Evolutionary conservation across 2,113 vertebrate genomes (phyloP).

Genomic region (Tenrec ecaudatus): DNA sequence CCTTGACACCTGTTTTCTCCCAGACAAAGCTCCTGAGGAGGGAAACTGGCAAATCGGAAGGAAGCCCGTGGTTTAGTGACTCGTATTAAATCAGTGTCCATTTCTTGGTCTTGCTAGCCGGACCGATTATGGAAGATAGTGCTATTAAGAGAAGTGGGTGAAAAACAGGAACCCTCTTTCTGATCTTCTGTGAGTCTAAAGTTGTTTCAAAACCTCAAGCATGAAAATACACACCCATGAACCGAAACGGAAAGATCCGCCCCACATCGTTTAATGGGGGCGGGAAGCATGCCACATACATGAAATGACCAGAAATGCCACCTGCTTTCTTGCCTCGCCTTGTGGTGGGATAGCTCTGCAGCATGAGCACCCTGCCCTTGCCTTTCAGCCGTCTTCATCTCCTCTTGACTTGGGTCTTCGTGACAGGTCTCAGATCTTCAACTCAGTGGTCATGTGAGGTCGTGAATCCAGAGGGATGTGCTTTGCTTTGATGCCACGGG

Average conservation of each 20-base stretch:
- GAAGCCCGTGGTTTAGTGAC: neutral
- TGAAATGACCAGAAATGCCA: constrained; percentile 35
- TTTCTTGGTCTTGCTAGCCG: neutral
- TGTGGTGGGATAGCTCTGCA: neutral
- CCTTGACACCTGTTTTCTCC: neutral
- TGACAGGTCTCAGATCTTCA: neutral
- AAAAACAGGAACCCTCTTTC: no score
- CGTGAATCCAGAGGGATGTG: neutral
- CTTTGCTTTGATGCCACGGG: rapidly evolving
- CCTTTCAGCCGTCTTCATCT: neutral
- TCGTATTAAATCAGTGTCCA: no score
- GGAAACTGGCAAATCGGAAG: neutral
- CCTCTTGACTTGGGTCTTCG: neutral
- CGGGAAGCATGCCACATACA: neutral
- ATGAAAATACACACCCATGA: no score
- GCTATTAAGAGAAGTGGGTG: no score
- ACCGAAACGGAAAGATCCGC: neutral
- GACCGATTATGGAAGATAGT: no score
- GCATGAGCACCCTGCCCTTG: neutral
- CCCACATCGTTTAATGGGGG: neutral
- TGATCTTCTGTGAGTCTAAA: neutral
- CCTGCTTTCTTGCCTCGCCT: neutral
- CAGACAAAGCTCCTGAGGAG: neutral
- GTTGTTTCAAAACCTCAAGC: neutral
- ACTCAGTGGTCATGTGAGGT: neutral